Evolutionary conservation across 2,113 vertebrate species (phyloP), one percentile per base, ranked within the genome.

Genomic region (Alethe diademata): DNA sequence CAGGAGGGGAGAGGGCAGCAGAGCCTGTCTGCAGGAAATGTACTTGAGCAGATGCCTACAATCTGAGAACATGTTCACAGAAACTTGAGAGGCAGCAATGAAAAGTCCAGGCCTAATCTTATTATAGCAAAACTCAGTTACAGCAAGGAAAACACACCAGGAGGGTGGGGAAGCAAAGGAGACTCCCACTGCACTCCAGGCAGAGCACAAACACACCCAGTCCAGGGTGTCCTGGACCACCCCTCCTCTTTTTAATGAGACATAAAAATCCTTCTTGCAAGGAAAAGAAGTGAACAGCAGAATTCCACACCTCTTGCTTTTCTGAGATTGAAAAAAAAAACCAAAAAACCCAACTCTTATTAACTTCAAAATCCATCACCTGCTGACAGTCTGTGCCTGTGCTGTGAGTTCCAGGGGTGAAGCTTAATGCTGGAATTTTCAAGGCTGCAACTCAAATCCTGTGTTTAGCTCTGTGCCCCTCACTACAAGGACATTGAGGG

Each of bases 31-130:
- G 40, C 88, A 90, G 93, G 79, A 65, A 86, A 10, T 0, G 0
- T 2, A 17, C 28, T 40, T 8, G 45, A 89, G 90, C 81, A 47
- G 78, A 93, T 91, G 84, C 82, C 95, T 86, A 84, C 64, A 33
- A 80, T 28, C 69, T 57, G 82, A 91, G 82, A 93, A 81, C 86
- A 45, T 2, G 76, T 53, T 88, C 75, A 72, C 72, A 53, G 92
- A 94, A 96, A 96, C 86, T 35, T 60, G 92, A 97, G 96, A 93
- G 65, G 86, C 90, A 86, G 93, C 79, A 95, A 47, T 58, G 90
- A 95, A 81, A 96, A 84, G 90, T 65, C 92, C 88, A 74, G 90
- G 73, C 56, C 65, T 96, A 96, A 96, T 93, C 94, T 90, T 40
- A 86, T 95, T 96, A 81, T 1, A 69, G 92, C 85, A 92, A 35